These are phyloP conservation scores for Linyphia triangularis DNA, from an alignment of 2,888 invertebrate species.

Conservation along the genomic window DNA sequence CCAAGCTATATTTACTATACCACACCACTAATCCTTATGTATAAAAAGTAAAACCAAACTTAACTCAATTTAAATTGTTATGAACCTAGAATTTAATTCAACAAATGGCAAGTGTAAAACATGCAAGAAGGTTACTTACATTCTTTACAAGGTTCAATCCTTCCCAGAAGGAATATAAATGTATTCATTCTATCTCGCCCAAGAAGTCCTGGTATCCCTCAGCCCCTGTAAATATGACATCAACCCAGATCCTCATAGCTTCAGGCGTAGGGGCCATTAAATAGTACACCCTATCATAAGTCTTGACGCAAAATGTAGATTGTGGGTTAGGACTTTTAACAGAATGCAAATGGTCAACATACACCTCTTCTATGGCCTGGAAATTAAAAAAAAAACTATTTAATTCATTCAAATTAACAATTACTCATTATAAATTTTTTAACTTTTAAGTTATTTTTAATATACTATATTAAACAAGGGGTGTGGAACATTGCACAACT, in stretches of 20 bases:
- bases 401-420: too few species aligned
- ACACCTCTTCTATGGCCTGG: slow-evolving; percentile 91
- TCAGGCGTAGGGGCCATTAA: slow-evolving; percentile 94
- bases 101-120: background rate
- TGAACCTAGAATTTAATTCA: background rate
- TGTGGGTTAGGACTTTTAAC: slow-evolving; percentile 94
- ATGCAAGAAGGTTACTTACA: slow-evolving; percentile 12
- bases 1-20: too few species aligned
- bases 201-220: slow-evolving; percentile 85
- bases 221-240: slow-evolving; percentile 94
- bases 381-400: background rate
- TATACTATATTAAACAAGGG: too few species aligned
- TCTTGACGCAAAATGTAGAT: slow-evolving; percentile 96
- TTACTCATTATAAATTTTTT: too few species aligned
- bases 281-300: slow-evolving; percentile 91
- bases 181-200: slow-evolving; percentile 66
- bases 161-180: background rate
- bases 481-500: too few species aligned
- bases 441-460: too few species aligned
- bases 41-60: too few species aligned
- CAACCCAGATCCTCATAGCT: slow-evolving; percentile 97
- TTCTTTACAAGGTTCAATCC: background rate
- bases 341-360: slow-evolving; percentile 93
- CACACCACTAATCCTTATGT: too few species aligned
- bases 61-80: too few species aligned